Base-by-base conservation (phyloP, 2,888 invertebrate species). In the Crossocerus cetratus region DNA sequence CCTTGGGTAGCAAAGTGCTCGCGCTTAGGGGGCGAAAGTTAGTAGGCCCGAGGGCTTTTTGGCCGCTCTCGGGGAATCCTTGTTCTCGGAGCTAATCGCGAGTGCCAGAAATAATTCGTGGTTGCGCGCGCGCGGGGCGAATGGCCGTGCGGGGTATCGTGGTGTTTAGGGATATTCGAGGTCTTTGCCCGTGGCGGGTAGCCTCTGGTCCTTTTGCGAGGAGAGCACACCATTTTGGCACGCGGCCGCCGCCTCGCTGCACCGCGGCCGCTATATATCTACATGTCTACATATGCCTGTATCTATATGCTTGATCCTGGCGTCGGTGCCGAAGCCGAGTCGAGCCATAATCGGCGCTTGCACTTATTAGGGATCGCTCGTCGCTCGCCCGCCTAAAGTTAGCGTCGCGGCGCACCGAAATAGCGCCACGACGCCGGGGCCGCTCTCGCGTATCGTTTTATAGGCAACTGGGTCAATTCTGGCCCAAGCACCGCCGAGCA, bases 301-400 rank as follows among this genome's bases (percentile, higher is more conserved):
- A 45, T 45, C 3, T 16, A 16, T 85, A 85, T 83, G 84, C 77
- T 80, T 78, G 67, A 71, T 74, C 73, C 65, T 67, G 77, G 72
- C 62, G 32, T 32, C 32, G 53, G 69, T 49, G 80, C 75, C 69
- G 78, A 74, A 77, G 78, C 79, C 79, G 81, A 84, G 16, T 49
- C 49, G 49, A 49, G 49, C 86, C 86, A 86, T 87, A 87, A 87
- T 84, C 83, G 84, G 82, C 82, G 86, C 88, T 89, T 89, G 89
- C 86, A 88, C 89, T 87, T 90, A 89, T 89, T 82, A 89, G 87
- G 89, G 89, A 88, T 86, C 86, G 89, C 84, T 83, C 84, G 86
- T 84, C 81, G 72, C 83, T 85, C 84, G 86, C 83, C 78, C 82
- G 84, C 81, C 89, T 90, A 89, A 89, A 89, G 85, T 88, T 89